Percentiles rank a stretch among this genome's conserved stretches.
phyloP scores from a whole-genome alignment of 35 echinoderm and acorn worm genomes.

The Ophioderma brevispina region DNA sequence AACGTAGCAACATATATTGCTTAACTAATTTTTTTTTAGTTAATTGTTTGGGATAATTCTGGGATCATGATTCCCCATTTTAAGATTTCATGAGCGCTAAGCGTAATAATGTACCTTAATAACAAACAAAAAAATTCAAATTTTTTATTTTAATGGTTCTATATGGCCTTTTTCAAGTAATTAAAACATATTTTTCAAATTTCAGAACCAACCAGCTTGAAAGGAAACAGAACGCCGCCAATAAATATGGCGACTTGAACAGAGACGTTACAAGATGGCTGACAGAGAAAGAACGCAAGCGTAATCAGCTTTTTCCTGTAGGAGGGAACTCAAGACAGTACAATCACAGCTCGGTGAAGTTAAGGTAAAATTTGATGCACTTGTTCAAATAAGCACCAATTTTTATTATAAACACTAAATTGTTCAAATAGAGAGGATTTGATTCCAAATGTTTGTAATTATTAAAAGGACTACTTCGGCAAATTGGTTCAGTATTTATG shows the following conservation, averaged over 20 bases:
- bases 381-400: neutral
- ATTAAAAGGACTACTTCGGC: neutral
- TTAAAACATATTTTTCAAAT: neutral
- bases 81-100: too few relatives aligned
- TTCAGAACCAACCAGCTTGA: conserved; percentile 82
- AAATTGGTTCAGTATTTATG: neutral
- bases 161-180: too few relatives aligned
- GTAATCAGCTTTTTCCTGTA: conserved; percentile 57
- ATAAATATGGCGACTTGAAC: conserved; percentile 72
- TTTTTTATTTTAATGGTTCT: too few relatives aligned
- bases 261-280: conserved; percentile 68
- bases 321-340: conserved; percentile 74
- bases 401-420: neutral
- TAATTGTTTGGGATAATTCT: too few relatives aligned
- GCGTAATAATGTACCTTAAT: too few relatives aligned
- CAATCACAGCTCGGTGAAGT: conserved; percentile 80
- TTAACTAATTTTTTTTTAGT: too few relatives aligned
- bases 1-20: too few relatives aligned
- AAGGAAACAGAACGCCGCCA: conserved; percentile 64
- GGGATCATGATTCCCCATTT: too few relatives aligned
- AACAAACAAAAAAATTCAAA: too few relatives aligned
- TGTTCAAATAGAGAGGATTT: neutral
- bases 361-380: too few relatives aligned
- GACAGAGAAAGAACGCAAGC: conserved; percentile 64
- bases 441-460: neutral